Conservation (phyloP, 2,888 invertebrate genomes). For the Oscheius sp. region DNA sequence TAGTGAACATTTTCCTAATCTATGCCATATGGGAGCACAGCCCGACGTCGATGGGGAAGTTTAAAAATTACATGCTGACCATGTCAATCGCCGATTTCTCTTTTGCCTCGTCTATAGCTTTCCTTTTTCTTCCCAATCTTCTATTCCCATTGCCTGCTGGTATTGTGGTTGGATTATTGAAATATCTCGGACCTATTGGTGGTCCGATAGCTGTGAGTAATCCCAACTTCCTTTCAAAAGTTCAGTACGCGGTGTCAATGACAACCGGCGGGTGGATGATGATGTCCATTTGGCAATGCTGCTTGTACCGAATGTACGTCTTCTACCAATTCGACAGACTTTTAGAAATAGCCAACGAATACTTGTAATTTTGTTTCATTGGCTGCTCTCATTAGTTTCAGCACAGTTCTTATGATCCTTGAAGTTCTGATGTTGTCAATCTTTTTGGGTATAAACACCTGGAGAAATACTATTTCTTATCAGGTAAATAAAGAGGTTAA, state of each 20-base stretch:
- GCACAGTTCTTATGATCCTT: not conserved
- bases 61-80: constrained; percentile 3
- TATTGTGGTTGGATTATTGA: not conserved
- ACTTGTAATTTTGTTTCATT: no score
- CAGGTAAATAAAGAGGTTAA: not conserved
- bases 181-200: not conserved
- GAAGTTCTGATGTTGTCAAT: not conserved
- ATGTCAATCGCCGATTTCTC: constrained; percentile 7
- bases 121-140: not conserved
- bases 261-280: not conserved
- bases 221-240: not conserved
- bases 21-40: not conserved
- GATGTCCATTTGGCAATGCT: not conserved
- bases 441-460: not conserved
- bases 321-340: not conserved
- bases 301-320: not conserved
- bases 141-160: not conserved
- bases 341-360: not conserved
- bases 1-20: not conserved
- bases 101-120: not conserved
- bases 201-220: not conserved
- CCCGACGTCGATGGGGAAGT: not conserved
- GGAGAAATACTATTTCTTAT: not conserved
- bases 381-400: no score
- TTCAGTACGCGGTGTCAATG: not conserved